These are phyloP conservation scores for Tachycineta bicolor DNA, from an alignment of 2,113 vertebrate species.

Conservation along the genomic window DNA sequence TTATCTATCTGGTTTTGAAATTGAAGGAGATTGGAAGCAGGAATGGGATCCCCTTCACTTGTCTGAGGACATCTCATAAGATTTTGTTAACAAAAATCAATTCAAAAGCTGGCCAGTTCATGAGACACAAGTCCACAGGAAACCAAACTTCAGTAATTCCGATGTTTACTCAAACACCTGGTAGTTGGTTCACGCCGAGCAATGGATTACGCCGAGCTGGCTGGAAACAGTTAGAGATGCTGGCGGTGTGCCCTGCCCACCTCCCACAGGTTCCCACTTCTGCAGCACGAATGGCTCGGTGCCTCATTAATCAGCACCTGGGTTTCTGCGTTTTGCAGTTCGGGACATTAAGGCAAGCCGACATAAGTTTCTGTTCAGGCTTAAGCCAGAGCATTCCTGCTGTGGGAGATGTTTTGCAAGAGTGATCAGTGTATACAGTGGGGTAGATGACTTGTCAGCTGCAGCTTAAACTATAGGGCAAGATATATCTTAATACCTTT, in stretches of 20 bases:
- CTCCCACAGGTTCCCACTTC: conserved; percentile 16
- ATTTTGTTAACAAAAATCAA: neutral
- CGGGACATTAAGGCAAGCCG: neutral
- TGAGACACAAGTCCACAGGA: neutral
- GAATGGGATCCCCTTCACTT: neutral
- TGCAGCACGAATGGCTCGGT: neutral
- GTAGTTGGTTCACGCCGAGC: neutral
- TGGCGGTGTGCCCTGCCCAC: neutral
- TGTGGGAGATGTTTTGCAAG: neutral
- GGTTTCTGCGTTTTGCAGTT: neutral
- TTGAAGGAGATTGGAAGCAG: neutral
- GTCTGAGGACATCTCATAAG: neutral
- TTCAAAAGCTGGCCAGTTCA: neutral
- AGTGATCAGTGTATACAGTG: neutral
- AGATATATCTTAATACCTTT: neutral
- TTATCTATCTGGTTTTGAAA: neutral
- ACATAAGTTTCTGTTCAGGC: neutral
- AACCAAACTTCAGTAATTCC: neutral
- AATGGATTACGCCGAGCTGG: neutral
- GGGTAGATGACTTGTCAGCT: neutral
- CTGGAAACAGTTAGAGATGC: neutral
- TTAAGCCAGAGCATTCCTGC: neutral
- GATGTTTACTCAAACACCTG: neutral
- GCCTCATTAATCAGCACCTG: neutral
- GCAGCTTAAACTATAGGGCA: neutral